These are phyloP conservation scores for Heterotilapia buettikoferi DNA, from an alignment of 2,113 vertebrate species.

Conservation along the genomic window DNA sequence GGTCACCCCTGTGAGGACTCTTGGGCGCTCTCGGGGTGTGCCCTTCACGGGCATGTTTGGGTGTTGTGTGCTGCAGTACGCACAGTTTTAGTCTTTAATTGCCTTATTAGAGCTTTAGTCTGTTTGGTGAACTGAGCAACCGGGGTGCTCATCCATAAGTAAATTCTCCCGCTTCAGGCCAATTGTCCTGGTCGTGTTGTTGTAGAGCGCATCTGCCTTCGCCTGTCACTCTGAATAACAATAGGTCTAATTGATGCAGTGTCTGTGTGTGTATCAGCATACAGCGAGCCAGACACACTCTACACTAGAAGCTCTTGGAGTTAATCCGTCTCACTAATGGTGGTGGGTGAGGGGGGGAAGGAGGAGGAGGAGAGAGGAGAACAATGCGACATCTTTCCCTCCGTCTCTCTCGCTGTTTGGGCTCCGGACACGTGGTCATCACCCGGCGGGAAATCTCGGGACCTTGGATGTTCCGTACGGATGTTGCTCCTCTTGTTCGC, in stretches of 20 bases:
- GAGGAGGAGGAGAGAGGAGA: slow-evolving; percentile 22
- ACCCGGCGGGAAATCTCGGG: slow-evolving; percentile 35
- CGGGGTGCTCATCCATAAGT: not conserved
- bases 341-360: not conserved
- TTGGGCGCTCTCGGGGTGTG: not conserved
- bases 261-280: slow-evolving; percentile 4
- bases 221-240: slow-evolving; percentile 32
- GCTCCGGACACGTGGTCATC: slow-evolving; percentile 41
- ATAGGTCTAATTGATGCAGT: slow-evolving; percentile 19
- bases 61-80: not conserved
- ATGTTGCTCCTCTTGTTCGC: slow-evolving; percentile 15
- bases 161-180: slow-evolving; percentile 17
- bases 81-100: not conserved
- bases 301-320: slow-evolving; percentile 32
- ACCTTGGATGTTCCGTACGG: slow-evolving; percentile 22
- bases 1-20: slow-evolving; percentile 4
- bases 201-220: not conserved
- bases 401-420: not conserved
- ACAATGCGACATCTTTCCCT: slow-evolving; percentile 48
- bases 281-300: slow-evolving; percentile 24
- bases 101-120: not conserved
- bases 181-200: slow-evolving; percentile 19
- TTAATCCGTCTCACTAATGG: slow-evolving; percentile 60
- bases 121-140: not conserved
- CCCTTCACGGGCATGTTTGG: not conserved